Percentiles rank a stretch among this genome's conserved stretches.
Evolutionary conservation across 1,140 invertebrate genomes (phyloP).

Genomic region (Neelides sp.): DNA sequence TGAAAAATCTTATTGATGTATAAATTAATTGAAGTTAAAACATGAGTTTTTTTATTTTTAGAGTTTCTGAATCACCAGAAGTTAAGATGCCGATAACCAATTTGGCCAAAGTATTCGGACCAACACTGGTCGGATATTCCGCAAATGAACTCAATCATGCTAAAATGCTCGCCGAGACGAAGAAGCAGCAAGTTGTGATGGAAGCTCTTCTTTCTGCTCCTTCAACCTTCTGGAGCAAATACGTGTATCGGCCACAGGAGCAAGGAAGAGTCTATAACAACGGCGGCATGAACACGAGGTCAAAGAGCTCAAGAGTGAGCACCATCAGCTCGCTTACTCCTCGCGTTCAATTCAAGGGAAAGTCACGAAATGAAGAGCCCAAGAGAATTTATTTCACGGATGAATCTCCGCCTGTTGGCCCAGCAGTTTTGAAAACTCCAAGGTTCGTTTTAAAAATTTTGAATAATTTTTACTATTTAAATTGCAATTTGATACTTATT

Average conservation of each 20-base stretch:
- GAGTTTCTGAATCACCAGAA: slow-evolving; percentile 53
- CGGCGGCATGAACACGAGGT: slow-evolving; percentile 2
- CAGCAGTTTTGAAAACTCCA: too few species aligned
- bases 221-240: slow-evolving; percentile 51
- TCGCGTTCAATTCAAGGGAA: background rate
- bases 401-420: slow-evolving; percentile 20
- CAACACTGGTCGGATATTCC: slow-evolving; percentile 70
- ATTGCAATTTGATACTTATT: too few species aligned
- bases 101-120: slow-evolving; percentile 69
- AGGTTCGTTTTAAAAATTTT: too few species aligned
- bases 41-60: slow-evolving; percentile 33
- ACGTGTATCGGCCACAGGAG: slow-evolving; percentile 38
- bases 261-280: slow-evolving; percentile 1
- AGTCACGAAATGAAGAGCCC: background rate
- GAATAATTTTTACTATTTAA: too few species aligned
- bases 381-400: slow-evolving; percentile 24
- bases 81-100: slow-evolving; percentile 67
- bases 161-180: slow-evolving; percentile 49
- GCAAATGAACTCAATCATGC: slow-evolving; percentile 48
- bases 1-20: background rate
- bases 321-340: background rate
- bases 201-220: slow-evolving; percentile 51
- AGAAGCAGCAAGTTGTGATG: slow-evolving; percentile 48
- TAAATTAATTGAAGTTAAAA: slow-evolving; percentile 2
- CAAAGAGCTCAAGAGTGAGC: background rate